Percentiles rank a stretch among this genome's conserved stretches.
phyloP scores from a whole-genome alignment of 2,888 invertebrate genomes.

The Branchipolynoe longqiensis region DNA sequence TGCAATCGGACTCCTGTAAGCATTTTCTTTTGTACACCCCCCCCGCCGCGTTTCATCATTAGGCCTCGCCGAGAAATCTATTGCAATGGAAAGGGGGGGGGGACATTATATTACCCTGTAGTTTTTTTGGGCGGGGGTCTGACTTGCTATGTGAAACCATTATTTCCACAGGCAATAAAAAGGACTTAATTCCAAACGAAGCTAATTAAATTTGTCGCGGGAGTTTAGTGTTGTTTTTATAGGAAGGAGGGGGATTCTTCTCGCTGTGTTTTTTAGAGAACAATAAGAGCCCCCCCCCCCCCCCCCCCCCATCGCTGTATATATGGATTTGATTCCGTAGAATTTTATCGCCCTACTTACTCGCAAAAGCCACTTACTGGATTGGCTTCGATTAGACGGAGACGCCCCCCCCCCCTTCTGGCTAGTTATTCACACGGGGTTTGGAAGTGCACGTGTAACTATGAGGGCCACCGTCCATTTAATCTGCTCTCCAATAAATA shows the following conservation, averaged over 20 bases:
- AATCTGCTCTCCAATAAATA: not conserved
- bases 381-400: too few relatives aligned
- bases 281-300: too few relatives aligned
- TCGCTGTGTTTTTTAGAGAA: too few relatives aligned
- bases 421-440: too few relatives aligned
- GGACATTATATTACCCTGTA: constrained; percentile 50
- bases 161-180: constrained; percentile 52
- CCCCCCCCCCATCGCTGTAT: constrained; percentile 12
- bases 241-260: too few relatives aligned
- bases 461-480: not conserved
- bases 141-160: constrained; percentile 43
- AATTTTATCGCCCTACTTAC: constrained; percentile 36
- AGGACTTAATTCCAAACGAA: constrained; percentile 54
- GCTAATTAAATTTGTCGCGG: constrained; percentile 54
- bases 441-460: too few relatives aligned
- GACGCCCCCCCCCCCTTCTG: too few relatives aligned
- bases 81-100: constrained; percentile 41
- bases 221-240: not conserved
- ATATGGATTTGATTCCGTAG: constrained; percentile 47
- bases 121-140: not conserved
- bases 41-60: constrained; percentile 54
- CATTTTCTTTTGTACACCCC: constrained; percentile 1
- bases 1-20: constrained; percentile 47
- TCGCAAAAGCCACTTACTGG: constrained; percentile 37
- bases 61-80: constrained; percentile 48